Conservation (phyloP, 2,888 invertebrate species). For the Podabrus alpinus region DNA sequence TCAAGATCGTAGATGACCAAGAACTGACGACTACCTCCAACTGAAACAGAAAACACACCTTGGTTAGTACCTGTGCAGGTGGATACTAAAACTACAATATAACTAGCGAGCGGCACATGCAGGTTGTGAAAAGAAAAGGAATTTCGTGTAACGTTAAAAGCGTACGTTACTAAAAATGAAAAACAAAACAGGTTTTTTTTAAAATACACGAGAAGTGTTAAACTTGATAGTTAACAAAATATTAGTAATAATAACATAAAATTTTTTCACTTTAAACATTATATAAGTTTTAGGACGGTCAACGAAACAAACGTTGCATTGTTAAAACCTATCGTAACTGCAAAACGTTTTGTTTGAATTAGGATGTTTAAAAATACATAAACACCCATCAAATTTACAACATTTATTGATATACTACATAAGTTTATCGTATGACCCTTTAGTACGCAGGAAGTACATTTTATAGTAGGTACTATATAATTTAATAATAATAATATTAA, state of each 20-base stretch:
- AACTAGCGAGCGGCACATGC: constrained; percentile 29
- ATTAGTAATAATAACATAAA: neutral
- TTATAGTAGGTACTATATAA: neutral
- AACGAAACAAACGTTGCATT: neutral
- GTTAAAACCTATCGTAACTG: neutral
- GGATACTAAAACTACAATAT: constrained; percentile 25
- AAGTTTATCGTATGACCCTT: neutral
- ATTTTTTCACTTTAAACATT: neutral
- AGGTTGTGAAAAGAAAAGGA: neutral
- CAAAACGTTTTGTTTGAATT: neutral
- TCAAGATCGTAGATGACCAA: constrained; percentile 34
- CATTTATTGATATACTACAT: neutral
- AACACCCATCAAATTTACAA: neutral
- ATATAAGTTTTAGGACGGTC: neutral
- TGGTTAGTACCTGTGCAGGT: constrained; percentile 43
- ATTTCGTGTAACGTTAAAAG: neutral
- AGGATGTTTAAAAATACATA: neutral
- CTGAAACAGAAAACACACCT: constrained; percentile 35
- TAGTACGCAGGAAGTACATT: neutral
- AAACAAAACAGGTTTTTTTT: neutral
- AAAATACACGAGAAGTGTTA: neutral
- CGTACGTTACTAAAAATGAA: neutral
- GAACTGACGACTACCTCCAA: constrained; percentile 36
- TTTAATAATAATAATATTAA: neutral
- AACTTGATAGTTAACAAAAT: neutral